Evolutionary conservation across 2,797 vertebrate genomes (phyloP), one percentile per base, ranked within the genome.

Genomic region (Crenuchus spilurus): DNA sequence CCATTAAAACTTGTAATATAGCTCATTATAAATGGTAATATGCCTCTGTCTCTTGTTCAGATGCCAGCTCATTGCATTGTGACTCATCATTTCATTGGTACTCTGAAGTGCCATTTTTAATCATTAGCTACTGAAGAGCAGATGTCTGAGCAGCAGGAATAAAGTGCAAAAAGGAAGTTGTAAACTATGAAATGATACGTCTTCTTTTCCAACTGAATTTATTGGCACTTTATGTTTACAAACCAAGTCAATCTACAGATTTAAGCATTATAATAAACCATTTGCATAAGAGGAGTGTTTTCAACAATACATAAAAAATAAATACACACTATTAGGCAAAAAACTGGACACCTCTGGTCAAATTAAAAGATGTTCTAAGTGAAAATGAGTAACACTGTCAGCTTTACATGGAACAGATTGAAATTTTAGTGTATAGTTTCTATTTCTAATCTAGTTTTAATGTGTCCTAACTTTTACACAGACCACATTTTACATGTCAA

Each of bases 81-180:
- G 51, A 74, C 51, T 79, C 67, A 24, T 83, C 62, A 20, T 49
- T 81, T 64, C 79, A 73, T 81, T 78, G 71, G 69, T 77, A 48
- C 26, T 72, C 60, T 30, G 11, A 68, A 48, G 72, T 74, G 69
- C 55, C 49, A 46, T 74, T 61, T 66, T 74, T 74, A 55, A 49
- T 78, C 76, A 80, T 90, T 85, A 82, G 62, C 68, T 73, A 66
- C 51, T 63, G n/a, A 28, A 75, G 39, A 76, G 31, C 61, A 72
- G 74, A 67, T 83, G 81, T 85, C 65, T 79, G 76, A 70, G 26
- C 35, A 63, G 48, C 46, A 75, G 83, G 82, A 22, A 78, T 85
- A 70, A 81, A 78, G 77, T 35, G 46, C 51, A 60, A 41, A 74
- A 28, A 55, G 33, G 49, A 30, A 60, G 14, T 69, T 79, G 60